Evolutionary conservation across 2,113 vertebrate genomes (phyloP), one percentile per base, ranked within the genome.

Genomic region (Vidua chalybeata): DNA sequence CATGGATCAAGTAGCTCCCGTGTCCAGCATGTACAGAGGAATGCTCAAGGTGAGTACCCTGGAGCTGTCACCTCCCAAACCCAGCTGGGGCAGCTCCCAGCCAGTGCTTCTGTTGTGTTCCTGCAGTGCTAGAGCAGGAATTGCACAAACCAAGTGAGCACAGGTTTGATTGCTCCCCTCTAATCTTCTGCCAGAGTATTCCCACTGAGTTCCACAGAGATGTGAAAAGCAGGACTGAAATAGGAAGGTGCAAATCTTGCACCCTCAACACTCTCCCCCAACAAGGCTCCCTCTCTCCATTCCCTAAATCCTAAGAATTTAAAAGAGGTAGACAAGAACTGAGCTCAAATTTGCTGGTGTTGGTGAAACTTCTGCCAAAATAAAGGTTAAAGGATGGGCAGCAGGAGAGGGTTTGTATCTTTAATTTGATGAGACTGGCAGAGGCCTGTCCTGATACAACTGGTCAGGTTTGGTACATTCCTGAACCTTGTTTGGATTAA

Each of bases 1-100:
- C 91, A 98, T 98, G 98, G 98, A 99, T 94, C 98, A 99, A 93
- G 98, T 99, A 17, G 98, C 98, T 56, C 98, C 98, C 0, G 97
- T 98, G 56, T 98, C 98, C 10, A 97, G 76, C 62, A 76, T 96
- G 67, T 98, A 98, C 85, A 97, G 98, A 90, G 98, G 98, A 63
- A 93, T 97, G 43, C 98, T 99, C 56, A 99, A 99, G 98, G 98
- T 99, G 90, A 97, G 98, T 94, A 19, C 28, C 63, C n/a, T 35
- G 30, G 54, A 71, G 63, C 37, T 76, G 61, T 26, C 26, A 12
- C 6, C 68, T 74, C 56, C 55, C 73, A 66, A 71, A 76, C 31
- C 33, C 39, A 33, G 13, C 15, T 46, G 76, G 46, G 48, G 37
- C 51, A 68, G 86, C 74, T 72, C 59, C 39, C 61, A 67, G 28